Evolutionary conservation across 2,888 invertebrate species (phyloP), one percentile per base, ranked within the genome.

Genomic region (Cerastis rubricosa): DNA sequence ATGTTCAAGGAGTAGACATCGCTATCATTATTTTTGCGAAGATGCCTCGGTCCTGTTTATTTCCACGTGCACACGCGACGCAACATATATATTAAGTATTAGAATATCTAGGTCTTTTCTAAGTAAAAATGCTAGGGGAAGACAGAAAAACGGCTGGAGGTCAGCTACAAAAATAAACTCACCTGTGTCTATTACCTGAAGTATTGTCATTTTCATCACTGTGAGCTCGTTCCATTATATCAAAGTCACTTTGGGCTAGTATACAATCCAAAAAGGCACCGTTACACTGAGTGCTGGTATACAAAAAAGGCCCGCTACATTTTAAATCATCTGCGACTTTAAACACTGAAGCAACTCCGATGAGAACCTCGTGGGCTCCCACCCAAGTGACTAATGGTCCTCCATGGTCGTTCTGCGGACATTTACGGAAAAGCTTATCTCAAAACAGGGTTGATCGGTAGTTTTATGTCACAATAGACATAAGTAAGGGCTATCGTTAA

Each of bases 331-430:
- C 61, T 1, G 76, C 74, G 1, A 94, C 87, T 25, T 88, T 88
- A 81, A 93, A 94, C 4, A 93, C 91, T 0, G 94, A 93, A 0
- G 94, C 93, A 5, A 94, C 90, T 0, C 94, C 94, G 0, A 94
- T 91, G 0, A 94, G 83, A 0, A 88, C 78, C 68, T 92, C 91
- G 1, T 80, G 81, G 0, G 82, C 63, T 0, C 91, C 91, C 0
- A 89, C 80, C 92, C 92, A 93, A 0, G 92, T 88, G 0, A 94
- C 89, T 0, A 94, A 79, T 0, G 94, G 94, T 2, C 94, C 93
- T 0, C 94, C 94, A 76, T 94, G 94, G 79, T 94, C 94, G 43
- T 94, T 94, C 94, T 94, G 79, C 40, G 63, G 59, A 59, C 19
- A 9, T 35, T 25, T 59, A 65, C 4, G 65, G 1, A 9, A 59